Percentiles rank a stretch among this genome's conserved stretches.
phyloP scores from a whole-genome alignment of 2,113 vertebrate species.

The Rhagologus leucostigma region DNA sequence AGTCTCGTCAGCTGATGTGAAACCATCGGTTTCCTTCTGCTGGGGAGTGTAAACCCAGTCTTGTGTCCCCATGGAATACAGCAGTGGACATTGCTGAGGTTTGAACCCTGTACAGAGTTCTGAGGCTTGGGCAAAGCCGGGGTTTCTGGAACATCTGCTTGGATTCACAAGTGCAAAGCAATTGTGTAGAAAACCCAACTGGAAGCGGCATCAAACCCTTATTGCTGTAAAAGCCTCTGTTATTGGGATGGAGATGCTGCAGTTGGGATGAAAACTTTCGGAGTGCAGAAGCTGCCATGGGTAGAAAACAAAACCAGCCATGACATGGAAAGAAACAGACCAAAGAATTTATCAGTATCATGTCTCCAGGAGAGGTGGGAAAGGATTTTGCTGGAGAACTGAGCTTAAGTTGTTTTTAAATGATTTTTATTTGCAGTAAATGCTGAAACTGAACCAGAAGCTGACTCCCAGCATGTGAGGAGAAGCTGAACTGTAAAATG shows the following conservation, averaged over 20 bases:
- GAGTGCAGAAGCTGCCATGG: not conserved
- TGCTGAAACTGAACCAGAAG: not conserved
- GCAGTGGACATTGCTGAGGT: not conserved
- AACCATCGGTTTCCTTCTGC: not conserved
- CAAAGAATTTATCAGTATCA: rapidly evolving
- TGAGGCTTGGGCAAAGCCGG: not conserved
- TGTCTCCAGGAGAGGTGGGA: not conserved
- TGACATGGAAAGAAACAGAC: not conserved
- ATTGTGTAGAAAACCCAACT: not conserved
- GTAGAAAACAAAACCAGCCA: not conserved
- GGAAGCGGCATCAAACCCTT: not conserved
- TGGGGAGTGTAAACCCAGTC: not conserved
- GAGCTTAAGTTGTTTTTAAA: not conserved
- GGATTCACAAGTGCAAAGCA: not conserved
- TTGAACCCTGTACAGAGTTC: not conserved
- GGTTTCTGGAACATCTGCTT: not conserved
- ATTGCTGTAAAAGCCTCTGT: not conserved
- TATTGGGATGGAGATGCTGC: not conserved
- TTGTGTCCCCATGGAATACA: not conserved
- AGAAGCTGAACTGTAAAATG: not conserved
- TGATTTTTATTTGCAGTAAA: not conserved
- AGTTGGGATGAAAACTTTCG: not conserved
- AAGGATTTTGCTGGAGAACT: not conserved
- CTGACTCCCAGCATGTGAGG: not conserved
- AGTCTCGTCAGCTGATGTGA: not conserved